Base-by-base conservation (phyloP, 2,888 invertebrate species). In the Idaea dimidiata region DNA sequence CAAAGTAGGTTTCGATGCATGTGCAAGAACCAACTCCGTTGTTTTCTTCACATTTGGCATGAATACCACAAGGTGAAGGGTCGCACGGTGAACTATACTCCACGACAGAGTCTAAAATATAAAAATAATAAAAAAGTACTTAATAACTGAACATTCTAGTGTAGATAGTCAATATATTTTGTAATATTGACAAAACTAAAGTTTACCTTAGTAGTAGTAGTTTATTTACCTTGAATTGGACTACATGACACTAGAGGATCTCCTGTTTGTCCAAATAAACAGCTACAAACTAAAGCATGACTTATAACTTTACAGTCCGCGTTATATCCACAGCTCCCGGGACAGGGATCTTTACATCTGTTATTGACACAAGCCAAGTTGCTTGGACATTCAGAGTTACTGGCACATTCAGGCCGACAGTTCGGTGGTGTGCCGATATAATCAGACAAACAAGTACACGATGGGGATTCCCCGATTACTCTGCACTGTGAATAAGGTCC, bases 261-360 rank as follows among this genome's bases (percentile, higher is more conserved):
- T 60, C 96, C 96, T 59, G 93, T 94, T 79, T 94, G 95, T 53
- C 94, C 94, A 69, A 90, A 88, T 1, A 92, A 81, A 88, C 96
- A 94, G 65, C 94, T 91, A 82, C 94, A 95, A 70, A 95, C 93
- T 24, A 96, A 94, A 7, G 94, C 94, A 77, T 96, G 96, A 78
- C 95, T 95, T 58, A 95, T 93, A n/a, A 96, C 95, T 73, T 94
- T 93, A 80, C 96, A 97, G 71, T 95, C 94, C 2, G 96, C 94
- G 78, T 95, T 95, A 57, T 93, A 89, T 58, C 95, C 96, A 74
- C 96, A 96, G 58, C 94, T 93, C 62, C 94, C 94, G 18, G 94
- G 93, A 74, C 96, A 96, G 7, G 96, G 96, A 77, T 96, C 94
- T 79, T 88, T 93, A 78, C 96, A 96, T 86, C 94, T 95, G 73